A percentile compares a stretch with the other conserved stretches of the same genome.
These are phyloP conservation scores for Hystrix cristata DNA, from an alignment of 2,113 vertebrate genomes.

Conservation along the genomic window DNA sequence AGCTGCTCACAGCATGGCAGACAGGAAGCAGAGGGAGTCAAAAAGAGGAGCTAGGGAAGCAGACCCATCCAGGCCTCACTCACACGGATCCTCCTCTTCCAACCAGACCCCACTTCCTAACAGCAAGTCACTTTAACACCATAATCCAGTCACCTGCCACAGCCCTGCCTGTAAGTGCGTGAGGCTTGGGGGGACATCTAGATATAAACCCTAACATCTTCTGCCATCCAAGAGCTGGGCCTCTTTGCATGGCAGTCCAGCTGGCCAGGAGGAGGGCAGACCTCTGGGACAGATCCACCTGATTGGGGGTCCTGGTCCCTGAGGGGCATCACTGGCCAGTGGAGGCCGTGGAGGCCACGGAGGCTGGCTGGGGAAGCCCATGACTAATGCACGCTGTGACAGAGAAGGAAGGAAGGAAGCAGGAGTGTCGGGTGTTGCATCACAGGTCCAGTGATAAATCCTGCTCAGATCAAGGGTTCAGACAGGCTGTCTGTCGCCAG, in stretches of 20 bases:
- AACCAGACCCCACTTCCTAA: neutral
- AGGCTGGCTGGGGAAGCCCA: neutral
- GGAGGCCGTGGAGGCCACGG: neutral
- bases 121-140: neutral
- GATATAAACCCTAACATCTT: too few relatives aligned
- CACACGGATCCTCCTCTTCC: neutral
- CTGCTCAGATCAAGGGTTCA: neutral
- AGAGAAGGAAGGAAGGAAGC: neutral
- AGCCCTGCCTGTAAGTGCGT: neutral
- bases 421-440: neutral
- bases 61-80: neutral
- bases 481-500: neutral
- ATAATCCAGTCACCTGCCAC: neutral
- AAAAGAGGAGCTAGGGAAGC: neutral
- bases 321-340: neutral
- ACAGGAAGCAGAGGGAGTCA: neutral
- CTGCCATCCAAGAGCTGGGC: neutral
- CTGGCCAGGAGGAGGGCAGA: neutral
- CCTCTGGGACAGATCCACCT: neutral
- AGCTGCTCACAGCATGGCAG: neutral
- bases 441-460: neutral
- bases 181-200: neutral
- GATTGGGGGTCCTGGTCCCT: neutral
- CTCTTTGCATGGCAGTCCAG: neutral
- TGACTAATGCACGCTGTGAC: neutral